Percentiles rank a stretch among this genome's conserved stretches.
phyloP scores from a whole-genome alignment of 2,113 vertebrate genomes.

The Ploceus nigricollis region DNA sequence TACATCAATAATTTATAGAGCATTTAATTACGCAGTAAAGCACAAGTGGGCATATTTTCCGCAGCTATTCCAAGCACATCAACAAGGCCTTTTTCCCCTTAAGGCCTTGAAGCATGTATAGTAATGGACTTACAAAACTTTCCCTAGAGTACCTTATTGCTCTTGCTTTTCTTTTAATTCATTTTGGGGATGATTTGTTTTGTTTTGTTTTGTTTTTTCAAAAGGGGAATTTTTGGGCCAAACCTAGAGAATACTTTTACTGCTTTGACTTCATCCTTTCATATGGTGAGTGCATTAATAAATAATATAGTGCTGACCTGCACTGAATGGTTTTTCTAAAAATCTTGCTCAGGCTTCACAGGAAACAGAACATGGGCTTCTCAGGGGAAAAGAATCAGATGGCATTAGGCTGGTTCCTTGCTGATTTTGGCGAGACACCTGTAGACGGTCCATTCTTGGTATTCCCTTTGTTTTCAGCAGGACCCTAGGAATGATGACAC shows the following conservation, averaged over 20 bases:
- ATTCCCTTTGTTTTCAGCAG: not conserved
- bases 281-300: not conserved
- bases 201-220: not conserved
- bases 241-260: not conserved
- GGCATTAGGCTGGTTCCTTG: not conserved
- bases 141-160: not conserved
- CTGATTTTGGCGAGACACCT: not conserved
- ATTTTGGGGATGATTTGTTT: not conserved
- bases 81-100: not conserved
- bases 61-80: not conserved
- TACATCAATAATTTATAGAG: not conserved
- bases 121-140: not conserved
- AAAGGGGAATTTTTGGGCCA: not conserved
- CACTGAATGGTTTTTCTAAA: not conserved
- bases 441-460: not conserved
- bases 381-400: not conserved
- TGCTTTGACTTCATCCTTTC: not conserved
- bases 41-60: not conserved
- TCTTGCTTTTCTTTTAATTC: not conserved
- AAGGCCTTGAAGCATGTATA: not conserved
- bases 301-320: not conserved
- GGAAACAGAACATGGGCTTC: not conserved
- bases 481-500: not conserved
- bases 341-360: not conserved
- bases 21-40: constrained; percentile 40